Percentiles rank a stretch among this genome's conserved stretches.
Evolutionary conservation across 2,797 vertebrate species (phyloP).

Genomic region (Heliangelus exortis): DNA sequence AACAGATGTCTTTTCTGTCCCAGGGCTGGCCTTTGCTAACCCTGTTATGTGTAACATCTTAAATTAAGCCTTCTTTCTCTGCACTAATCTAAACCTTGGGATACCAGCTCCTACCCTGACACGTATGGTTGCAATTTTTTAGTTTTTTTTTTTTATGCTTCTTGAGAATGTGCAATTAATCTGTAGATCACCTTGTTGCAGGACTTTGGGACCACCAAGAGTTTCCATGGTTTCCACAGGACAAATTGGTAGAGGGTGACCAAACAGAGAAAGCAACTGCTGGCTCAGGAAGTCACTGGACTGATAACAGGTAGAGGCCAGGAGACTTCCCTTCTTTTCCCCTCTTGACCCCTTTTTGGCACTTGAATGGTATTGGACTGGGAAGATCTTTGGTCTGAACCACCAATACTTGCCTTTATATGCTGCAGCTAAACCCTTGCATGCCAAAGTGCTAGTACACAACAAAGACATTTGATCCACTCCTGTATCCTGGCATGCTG

Average conservation of each 20-base stretch:
- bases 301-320: neutral
- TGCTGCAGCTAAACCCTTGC: neutral
- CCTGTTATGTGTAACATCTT: neutral
- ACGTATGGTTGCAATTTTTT: neutral
- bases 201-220: neutral
- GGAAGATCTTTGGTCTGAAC: neutral
- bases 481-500: neutral
- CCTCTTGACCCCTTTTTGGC: neutral
- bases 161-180: neutral
- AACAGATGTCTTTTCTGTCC: neutral
- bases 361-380: neutral
- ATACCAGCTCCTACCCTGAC: neutral
- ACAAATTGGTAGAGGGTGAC: neutral
- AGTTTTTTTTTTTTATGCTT: too few relatives aligned
- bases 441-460: neutral
- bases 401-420: too few relatives aligned
- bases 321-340: neutral
- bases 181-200: neutral
- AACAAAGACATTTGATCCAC: neutral
- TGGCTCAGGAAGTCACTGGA: neutral
- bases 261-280: neutral
- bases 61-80: neutral
- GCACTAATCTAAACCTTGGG: neutral
- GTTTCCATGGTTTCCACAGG: neutral
- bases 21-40: neutral